These are phyloP conservation scores for Nemoura dubitans DNA, from an alignment of 2,888 invertebrate genomes.

Conservation along the genomic window DNA sequence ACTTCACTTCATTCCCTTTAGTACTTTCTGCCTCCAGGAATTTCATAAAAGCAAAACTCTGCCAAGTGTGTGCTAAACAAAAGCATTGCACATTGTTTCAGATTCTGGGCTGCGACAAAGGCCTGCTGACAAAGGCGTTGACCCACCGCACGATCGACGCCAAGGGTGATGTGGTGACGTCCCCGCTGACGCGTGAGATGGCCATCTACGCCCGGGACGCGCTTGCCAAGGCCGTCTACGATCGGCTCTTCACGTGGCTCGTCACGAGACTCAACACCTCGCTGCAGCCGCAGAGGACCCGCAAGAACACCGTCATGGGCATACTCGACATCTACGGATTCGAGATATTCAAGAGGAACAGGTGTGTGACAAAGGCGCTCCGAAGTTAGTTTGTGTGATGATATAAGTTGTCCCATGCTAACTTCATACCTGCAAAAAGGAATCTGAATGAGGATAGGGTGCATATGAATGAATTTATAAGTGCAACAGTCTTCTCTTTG, in stretches of 20 bases:
- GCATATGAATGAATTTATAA: too few relatives aligned
- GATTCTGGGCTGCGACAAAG: constrained; percentile 77
- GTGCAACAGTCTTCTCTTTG: too few relatives aligned
- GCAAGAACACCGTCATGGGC: constrained; percentile 79
- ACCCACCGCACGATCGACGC: constrained; percentile 89
- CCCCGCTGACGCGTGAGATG: constrained; percentile 81
- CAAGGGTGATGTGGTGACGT: constrained; percentile 81
- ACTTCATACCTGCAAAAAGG: too few relatives aligned
- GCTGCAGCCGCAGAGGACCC: constrained; percentile 68
- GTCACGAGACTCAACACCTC: constrained; percentile 82
- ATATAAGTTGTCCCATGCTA: too few relatives aligned
- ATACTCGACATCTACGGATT: constrained; percentile 95
- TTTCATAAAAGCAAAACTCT: too few relatives aligned
- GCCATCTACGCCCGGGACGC: constrained; percentile 90
- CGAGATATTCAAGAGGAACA: constrained; percentile 90
- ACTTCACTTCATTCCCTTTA: too few relatives aligned
- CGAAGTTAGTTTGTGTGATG: too few relatives aligned
- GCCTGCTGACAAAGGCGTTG: constrained; percentile 74
- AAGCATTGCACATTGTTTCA: too few relatives aligned
- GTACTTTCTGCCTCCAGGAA: too few relatives aligned
- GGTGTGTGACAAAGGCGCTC: too few relatives aligned
- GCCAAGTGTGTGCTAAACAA: too few relatives aligned
- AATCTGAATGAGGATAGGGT: constrained; percentile 12
- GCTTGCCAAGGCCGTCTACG: constrained; percentile 90
- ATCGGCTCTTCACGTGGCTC: constrained; percentile 90